Evolutionary conservation across 2,888 invertebrate genomes (phyloP).

Genomic region (Tenthredo scrophulariae): DNA sequence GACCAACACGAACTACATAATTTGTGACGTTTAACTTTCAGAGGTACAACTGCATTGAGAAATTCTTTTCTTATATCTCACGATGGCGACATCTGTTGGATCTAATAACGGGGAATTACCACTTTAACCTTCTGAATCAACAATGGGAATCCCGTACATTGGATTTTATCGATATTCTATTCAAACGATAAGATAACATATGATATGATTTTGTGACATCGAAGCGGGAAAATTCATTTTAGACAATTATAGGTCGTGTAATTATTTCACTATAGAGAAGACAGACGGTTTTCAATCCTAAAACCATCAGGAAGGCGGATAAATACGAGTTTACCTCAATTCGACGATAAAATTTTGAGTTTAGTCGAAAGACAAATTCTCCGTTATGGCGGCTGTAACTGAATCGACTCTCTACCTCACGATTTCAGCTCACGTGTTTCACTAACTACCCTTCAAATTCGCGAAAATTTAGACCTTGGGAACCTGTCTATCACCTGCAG

Average conservation of each 20-base stretch:
- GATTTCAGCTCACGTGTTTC: not conserved
- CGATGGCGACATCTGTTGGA: not conserved
- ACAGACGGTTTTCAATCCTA: not conserved
- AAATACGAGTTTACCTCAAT: not conserved
- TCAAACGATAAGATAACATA: not conserved
- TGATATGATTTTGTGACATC: not conserved
- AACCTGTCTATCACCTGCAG: not conserved
- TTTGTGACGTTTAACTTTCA: not conserved
- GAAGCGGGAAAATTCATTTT: too few species aligned
- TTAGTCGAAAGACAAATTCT: not conserved
- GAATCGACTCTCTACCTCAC: not conserved
- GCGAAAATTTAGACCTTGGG: not conserved
- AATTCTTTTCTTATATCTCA: not conserved
- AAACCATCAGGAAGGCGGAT: not conserved
- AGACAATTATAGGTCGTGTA: not conserved
- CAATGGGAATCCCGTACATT: not conserved
- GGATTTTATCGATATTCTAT: not conserved
- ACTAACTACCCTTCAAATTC: not conserved
- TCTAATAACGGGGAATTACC: not conserved
- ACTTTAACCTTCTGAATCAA: not conserved
- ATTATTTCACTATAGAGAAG: not conserved
- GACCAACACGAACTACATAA: not conserved
- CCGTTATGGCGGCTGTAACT: not conserved
- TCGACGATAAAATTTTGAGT: not conserved
- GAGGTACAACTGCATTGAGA: not conserved